phyloP scores from a whole-genome alignment of 2,888 invertebrate genomes.

The Eupithecia abbreviata region DNA sequence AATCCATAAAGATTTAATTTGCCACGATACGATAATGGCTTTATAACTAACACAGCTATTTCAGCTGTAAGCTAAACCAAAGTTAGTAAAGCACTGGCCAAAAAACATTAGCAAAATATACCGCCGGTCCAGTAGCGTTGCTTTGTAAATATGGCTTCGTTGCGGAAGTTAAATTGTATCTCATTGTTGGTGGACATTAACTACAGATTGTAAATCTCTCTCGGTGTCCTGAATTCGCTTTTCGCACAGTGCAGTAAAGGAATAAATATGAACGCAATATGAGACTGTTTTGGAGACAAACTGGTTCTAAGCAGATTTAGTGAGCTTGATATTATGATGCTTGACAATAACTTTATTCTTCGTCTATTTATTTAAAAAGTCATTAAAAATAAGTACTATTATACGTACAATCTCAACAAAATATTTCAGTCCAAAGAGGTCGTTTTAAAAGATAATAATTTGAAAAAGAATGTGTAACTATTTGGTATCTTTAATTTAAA shows the following conservation, averaged over 20 bases:
- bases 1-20: neutral
- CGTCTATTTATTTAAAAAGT: no score
- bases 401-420: no score
- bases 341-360: no score
- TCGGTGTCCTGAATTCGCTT: conserved; percentile 56
- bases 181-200: conserved; percentile 76
- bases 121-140: conserved; percentile 59
- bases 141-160: conserved; percentile 71
- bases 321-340: neutral
- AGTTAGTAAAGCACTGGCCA: conserved; percentile 65
- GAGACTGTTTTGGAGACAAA: conserved; percentile 28
- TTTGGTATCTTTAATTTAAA: no score
- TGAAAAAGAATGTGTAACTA: no score
- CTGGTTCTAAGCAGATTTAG: conserved; percentile 20
- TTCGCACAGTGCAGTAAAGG: conserved; percentile 38
- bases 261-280: conserved; percentile 39
- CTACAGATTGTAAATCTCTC: conserved; percentile 76
- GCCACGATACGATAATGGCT: neutral
- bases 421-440: no score
- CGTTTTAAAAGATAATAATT: no score
- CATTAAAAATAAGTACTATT: no score
- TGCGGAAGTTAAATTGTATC: conserved; percentile 75
- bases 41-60: conserved; percentile 15
- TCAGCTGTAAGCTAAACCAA: conserved; percentile 35
- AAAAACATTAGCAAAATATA: conserved; percentile 73